A percentile compares a stretch with the other conserved stretches of the same genome.
Conservation (phyloP, 2,797 vertebrate genomes). For the Eupleurogrammus muticus region DNA sequence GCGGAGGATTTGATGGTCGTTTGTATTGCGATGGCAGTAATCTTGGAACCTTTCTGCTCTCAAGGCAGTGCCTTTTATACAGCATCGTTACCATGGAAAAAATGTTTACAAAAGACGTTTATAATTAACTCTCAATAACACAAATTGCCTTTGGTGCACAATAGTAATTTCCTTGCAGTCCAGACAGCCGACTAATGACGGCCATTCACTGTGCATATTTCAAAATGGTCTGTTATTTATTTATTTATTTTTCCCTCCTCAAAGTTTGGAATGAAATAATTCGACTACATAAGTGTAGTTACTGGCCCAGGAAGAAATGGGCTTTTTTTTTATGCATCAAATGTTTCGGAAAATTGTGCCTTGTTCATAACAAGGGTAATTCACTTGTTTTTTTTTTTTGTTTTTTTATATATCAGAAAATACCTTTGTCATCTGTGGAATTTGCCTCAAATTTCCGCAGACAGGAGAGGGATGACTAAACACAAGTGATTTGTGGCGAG, state of each 20-base stretch:
- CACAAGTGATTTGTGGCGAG: constrained; percentile 49
- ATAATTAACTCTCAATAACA: constrained; percentile 50
- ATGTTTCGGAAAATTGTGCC: constrained; percentile 70
- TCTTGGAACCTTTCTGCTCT: constrained; percentile 15
- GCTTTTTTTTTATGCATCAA: constrained; percentile 58
- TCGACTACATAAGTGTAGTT: constrained; percentile 11
- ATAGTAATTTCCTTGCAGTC: constrained; percentile 27
- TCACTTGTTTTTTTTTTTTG: constrained; percentile 56
- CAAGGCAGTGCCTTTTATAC: constrained; percentile 9
- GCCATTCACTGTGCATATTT: constrained; percentile 20
- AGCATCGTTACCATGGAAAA: constrained; percentile 17
- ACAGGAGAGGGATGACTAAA: constrained; percentile 47
- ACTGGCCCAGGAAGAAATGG: constrained; percentile 31
- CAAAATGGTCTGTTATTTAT: background rate
- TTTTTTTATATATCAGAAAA: constrained; percentile 67
- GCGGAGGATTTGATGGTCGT: constrained; percentile 33
- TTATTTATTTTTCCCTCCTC: constrained; percentile 11
- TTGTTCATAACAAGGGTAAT: constrained; percentile 57
- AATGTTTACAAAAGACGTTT: constrained; percentile 45
- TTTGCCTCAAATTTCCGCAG: constrained; percentile 67
- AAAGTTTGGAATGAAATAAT: constrained; percentile 29
- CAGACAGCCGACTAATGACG: constrained; percentile 2
- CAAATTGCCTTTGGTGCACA: constrained; percentile 18
- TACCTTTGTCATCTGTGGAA: constrained; percentile 50
- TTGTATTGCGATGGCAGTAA: constrained; percentile 29